phyloP scores from a whole-genome alignment of 2,888 invertebrate genomes.

The Crocallis elinguaria region DNA sequence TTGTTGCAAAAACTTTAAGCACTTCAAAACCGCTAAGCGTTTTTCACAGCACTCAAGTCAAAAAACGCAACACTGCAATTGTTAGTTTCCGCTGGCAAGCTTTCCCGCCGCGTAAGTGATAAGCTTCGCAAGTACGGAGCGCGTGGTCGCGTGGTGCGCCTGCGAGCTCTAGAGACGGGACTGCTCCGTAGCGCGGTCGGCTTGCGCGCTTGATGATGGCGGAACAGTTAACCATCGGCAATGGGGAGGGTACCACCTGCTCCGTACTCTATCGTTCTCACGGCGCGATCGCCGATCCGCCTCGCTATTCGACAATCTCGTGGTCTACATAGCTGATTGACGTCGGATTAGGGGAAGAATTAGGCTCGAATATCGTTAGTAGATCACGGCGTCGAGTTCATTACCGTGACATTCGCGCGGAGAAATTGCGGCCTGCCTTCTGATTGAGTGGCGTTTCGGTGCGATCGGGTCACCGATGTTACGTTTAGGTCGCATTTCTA shows the following conservation, averaged over 20 bases:
- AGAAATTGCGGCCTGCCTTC: slow-evolving; percentile 61
- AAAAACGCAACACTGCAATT: slow-evolving; percentile 29
- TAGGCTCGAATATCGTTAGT: slow-evolving; percentile 54
- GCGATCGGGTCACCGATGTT: slow-evolving; percentile 69
- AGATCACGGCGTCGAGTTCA: slow-evolving; percentile 61
- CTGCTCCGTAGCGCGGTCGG: slow-evolving; percentile 69
- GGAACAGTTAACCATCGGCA: slow-evolving; percentile 76
- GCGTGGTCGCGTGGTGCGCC: slow-evolving; percentile 65
- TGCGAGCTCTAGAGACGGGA: slow-evolving; percentile 67
- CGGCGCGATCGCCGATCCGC: slow-evolving; percentile 71
- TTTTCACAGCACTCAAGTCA: slow-evolving; percentile 47
- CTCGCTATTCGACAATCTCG: slow-evolving; percentile 72
- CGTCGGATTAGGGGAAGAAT: slow-evolving; percentile 75
- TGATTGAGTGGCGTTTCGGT: slow-evolving; percentile 70
- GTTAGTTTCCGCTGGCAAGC: slow-evolving; percentile 35
- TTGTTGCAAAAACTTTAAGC: slow-evolving; percentile 36
- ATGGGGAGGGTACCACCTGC: slow-evolving; percentile 79
- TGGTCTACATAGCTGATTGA: slow-evolving; percentile 82
- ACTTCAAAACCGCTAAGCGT: slow-evolving; percentile 38
- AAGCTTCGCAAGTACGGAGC: slow-evolving; percentile 38
- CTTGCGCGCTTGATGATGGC: slow-evolving; percentile 66
- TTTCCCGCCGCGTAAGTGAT: slow-evolving; percentile 45
- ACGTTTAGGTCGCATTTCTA: slow-evolving; percentile 65
- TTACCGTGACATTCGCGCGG: slow-evolving; percentile 75
- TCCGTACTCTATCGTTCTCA: slow-evolving; percentile 79